Evolutionary conservation across 2,888 invertebrate species (phyloP), one percentile per base, ranked within the genome.

Genomic region (Dynastes tityus): DNA sequence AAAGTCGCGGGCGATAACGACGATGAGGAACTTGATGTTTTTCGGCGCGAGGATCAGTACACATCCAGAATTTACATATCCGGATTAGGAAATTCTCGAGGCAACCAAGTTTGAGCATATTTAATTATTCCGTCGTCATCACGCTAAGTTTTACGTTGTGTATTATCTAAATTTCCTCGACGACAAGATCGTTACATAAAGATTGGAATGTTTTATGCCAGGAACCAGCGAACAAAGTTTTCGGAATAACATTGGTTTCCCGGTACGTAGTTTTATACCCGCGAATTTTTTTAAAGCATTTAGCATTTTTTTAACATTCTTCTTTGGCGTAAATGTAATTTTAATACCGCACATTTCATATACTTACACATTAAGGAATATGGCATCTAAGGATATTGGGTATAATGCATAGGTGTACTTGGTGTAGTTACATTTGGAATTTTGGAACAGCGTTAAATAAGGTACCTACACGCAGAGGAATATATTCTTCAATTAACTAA

Each of bases 61-160:
- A 67, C 45, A 67, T 40, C 11, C n/a, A 67, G 22, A 67, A 67
- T 67, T 67, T 67, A 67, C 65, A 67, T 67, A 22, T 22, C 45
- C 11, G 45, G 45, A 67, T 67, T 6, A 16, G 45, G 65, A 67
- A 64, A 67, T 67, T 67, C 65, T 67, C 65, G 22, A 40, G 49
- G 65, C 65, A 40, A 67, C 65, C 65, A 67, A 67, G 65, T 67
- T 67, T 45, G 65, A 37, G 65, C 65, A 67, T 45, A 67, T 67
- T 67, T 67, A 67, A 67, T 67, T 67, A 67, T 67, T 67, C 65
- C 45, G 22, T 16, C 45, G 45, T 45, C 45, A 67, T 22, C 45
- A 67, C 16, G 13, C 40, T 45, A 67, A 67, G 65, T 67, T 45
- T 49, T 67, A 49, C 40, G 45, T 67, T 67, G 65, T 22, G 55